Evolutionary conservation across 2,888 invertebrate genomes (phyloP), one percentile per base, ranked within the genome.

Genomic region (Ligdia adustata): DNA sequence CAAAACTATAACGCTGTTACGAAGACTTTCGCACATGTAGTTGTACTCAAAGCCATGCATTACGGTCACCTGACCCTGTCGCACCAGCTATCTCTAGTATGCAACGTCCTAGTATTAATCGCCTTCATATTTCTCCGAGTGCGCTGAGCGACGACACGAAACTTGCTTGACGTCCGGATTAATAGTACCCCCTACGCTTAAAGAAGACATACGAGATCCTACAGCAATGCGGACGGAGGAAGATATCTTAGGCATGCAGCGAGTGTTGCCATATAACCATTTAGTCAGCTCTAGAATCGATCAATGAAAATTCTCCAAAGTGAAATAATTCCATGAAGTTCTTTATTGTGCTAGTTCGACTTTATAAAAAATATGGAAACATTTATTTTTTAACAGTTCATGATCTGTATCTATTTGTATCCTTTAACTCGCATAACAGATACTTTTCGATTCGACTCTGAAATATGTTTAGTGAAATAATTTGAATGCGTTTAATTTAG

Each of bases 61-160:
- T 75, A 76, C 65, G 68, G 75, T 79, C 79, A 80, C 74, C 72
- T 78, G 76, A 75, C 72, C 68, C 58, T 61, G 61, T 57, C 63
- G 64, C 66, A 61, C 66, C 61, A 72, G 76, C 67, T 83, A 85
- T 86, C 85, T 84, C 73, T 64, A 63, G 70, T 75, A 72, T 78
- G 76, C 84, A 82, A 75, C 79, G 80, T 70, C 77, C 75, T 77
- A 82, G 80, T 84, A 86, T 86, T 82, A 82, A 87, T 84, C 75
- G 75, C 78, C 67, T 63, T 79, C 81, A 86, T 85, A 86, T 83
- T 77, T 86, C 82, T 78, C 76, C 58, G 66, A 64, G 66, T 73
- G 70, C 72, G 73, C 70, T 64, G 71, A 69, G 42, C 67, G 79
- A 75, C 75, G 81, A 82, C 79, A 79, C 71, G 74, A 75, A 73